Evolutionary conservation across 92 coral and sea anemone species (phyloP), one percentile per base, ranked within the genome.

Genomic region (Parazoanthus atlanticus): DNA sequence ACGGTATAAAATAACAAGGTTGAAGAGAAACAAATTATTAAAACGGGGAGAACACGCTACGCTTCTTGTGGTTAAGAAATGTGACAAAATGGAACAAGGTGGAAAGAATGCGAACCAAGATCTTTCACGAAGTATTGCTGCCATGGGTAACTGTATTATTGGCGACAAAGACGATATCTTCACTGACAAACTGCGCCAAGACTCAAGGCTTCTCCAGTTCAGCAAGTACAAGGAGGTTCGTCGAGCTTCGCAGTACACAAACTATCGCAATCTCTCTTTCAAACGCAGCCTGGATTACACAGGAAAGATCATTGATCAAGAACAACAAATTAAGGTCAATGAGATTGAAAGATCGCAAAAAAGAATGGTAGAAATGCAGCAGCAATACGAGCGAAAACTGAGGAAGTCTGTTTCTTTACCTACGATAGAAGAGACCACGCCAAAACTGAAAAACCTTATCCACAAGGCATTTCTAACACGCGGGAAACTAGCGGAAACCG

Each of bases 151-250:
- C 40, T 70, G 32, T n/a, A 43, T 84, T 84, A 21, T 84, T 19
- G 87, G 87, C 2, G 87, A 84, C 15, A 49, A 70, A 15, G 69
- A 46, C 17, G 78, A 70, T 29, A 52, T 36, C 25, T 74, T 69
- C 47, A 79, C 89, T 33, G 93, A 93, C 31, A 91, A 95, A 43
- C 79, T 93, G 33, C 96, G 96, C 8, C 90, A 92, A 71, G 98
- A 95, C 17, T 92, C 96, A 16, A 89, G 96, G 46, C 96, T 92
- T 80, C 95, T 95, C 40, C 96, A 90, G 52, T 91, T 82, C 32
- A 95, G 98, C 67, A 80, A 89, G 66, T 90, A 90, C 83, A 82
- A 80, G 17, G 91, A 84, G 52, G 86, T 85, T 26, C 91, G 98
- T 64, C 93, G 95, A 4, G 92, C 92, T 74, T 94, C 95, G 5